phyloP scores from a whole-genome alignment of 2,113 vertebrate species.

The Semnopithecus entellus region DNA sequence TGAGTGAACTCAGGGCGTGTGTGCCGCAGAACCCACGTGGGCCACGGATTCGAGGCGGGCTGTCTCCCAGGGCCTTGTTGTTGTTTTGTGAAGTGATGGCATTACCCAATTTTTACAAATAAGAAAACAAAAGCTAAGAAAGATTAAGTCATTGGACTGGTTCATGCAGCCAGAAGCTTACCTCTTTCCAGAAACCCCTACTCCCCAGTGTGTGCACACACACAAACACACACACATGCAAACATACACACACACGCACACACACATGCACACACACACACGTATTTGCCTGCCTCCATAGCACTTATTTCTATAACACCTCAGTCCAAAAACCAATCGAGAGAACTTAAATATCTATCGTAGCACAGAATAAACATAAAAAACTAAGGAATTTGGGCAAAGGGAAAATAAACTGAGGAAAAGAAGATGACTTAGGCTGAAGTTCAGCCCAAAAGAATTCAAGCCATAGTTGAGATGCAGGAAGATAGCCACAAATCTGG shows the following conservation, averaged over 20 bases:
- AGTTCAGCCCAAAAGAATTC: background rate
- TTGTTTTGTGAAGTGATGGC: background rate
- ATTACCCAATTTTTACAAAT: background rate
- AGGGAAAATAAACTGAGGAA: background rate
- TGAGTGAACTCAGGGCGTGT: fast-evolving
- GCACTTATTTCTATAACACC: background rate
- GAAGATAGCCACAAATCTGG: background rate
- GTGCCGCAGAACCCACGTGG: fast-evolving
- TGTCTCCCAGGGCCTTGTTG: background rate
- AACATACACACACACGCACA: too few relatives aligned
- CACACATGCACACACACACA: too few relatives aligned
- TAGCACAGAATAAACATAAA: background rate
- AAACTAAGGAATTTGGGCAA: background rate
- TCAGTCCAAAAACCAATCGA: background rate
- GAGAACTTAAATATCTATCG: background rate
- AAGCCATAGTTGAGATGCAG: background rate
- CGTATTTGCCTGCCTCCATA: background rate
- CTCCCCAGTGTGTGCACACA: too few relatives aligned
- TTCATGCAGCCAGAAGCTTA: background rate
- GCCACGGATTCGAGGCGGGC: background rate
- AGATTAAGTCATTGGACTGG: background rate
- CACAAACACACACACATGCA: too few relatives aligned
- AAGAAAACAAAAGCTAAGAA: background rate
- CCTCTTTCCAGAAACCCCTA: background rate
- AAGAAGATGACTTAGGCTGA: background rate